Conservation (phyloP, 35 echinoderm and acorn worm species). For the Holothuria glaberrima region DNA sequence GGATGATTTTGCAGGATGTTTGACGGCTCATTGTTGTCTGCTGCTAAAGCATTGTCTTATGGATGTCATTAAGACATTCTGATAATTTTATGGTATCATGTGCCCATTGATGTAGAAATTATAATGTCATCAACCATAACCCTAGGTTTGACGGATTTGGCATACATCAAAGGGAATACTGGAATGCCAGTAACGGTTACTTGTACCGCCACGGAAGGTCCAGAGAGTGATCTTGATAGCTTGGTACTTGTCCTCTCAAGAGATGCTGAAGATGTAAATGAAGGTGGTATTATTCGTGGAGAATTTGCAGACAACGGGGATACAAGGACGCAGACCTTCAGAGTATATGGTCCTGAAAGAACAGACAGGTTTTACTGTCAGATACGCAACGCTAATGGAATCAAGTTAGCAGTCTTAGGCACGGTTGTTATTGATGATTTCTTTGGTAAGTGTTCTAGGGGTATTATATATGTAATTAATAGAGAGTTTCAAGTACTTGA, state of each 20-base stretch:
- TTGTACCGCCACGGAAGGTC: neutral
- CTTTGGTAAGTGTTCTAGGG: too few species aligned
- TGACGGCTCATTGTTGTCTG: too few species aligned
- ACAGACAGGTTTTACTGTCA: neutral
- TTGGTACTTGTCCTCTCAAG: neutral
- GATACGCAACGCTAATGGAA: neutral
- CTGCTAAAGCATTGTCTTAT: too few species aligned
- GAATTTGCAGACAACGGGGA: neutral
- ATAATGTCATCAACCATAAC: too few species aligned
- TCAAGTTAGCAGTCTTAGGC: neutral
- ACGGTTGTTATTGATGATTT: too few species aligned
- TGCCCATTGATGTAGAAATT: too few species aligned
- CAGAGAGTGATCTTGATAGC: neutral
- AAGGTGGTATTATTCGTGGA: neutral
- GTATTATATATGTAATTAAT: too few species aligned
- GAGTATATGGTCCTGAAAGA: neutral
- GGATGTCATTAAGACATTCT: too few species aligned
- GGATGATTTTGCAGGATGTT: too few species aligned
- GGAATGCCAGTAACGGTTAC: slow-evolving; percentile 8
- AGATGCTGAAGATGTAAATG: neutral
- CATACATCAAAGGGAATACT: neutral
- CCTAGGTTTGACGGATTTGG: too few species aligned
- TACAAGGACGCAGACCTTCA: neutral
- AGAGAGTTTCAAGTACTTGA: too few species aligned
- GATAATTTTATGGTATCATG: too few species aligned